Base-by-base conservation (phyloP, 2,888 invertebrate species). In the Mimumesa dahlbomi region DNA sequence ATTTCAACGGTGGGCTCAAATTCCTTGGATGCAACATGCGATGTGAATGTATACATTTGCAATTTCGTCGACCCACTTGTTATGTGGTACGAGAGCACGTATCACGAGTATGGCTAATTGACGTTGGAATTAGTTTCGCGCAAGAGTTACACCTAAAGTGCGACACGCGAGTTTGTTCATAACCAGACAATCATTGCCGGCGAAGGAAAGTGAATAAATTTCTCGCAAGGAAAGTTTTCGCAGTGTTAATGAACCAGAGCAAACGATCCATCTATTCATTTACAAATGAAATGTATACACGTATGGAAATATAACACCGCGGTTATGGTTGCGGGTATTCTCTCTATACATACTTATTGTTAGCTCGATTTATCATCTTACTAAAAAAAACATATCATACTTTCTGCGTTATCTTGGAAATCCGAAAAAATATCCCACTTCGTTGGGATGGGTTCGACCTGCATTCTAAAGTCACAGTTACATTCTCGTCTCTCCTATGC, bases 51-150 rank as follows among this genome's bases (percentile, higher is more conserved):
- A 53, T 66, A 43, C 63, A 77, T 65, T 67, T 57, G 63, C 61
- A 59, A 69, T 75, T 81, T 70, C 52, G 61, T 73, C 80, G 83
- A 81, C 83, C 84, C 66, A 85, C 45, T 85, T 85, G 71, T 74
- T 73, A 85, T 83, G 71, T 84, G 65, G 85, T 71, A 68, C 84
- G 68, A 38, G 50, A 48, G 50, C 54, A 45, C 57, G 73, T 56
- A 49, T 13, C 25, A 34, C 42, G 21, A 45, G 13, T 42, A 25
- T 14, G 9, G 16, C 54, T 74, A 79, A 80, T 77, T 69, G 54
- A 50, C 29, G 49, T 31, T 45, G 11, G 22, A 66, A 71, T 67
- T 57, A 48, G 22, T 49, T 56, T 69, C 54, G 21, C 52, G 53
- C 21, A 19, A 22, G 16, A 38, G 34, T 49, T 40, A 46, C n/a